Evolutionary conservation across 2,888 invertebrate genomes (phyloP).

Genomic region (Lithosia quadra): DNA sequence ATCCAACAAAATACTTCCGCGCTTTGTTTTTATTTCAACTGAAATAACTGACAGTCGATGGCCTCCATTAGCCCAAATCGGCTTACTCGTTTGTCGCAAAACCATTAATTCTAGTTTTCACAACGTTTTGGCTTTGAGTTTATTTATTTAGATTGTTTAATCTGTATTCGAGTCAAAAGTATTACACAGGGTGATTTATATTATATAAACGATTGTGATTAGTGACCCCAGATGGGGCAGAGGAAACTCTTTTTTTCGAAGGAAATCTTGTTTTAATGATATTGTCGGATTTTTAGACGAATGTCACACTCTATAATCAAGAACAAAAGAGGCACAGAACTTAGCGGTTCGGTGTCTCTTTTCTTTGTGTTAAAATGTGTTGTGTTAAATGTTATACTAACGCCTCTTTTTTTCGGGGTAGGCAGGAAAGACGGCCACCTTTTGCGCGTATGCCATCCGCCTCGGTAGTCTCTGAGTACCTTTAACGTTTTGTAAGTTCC

Average conservation of each 20-base stretch:
- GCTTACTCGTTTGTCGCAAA: conserved; percentile 11
- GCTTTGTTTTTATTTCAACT: conserved; percentile 11
- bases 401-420: too few relatives aligned
- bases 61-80: conserved; percentile 21
- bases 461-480: too few relatives aligned
- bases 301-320: too few relatives aligned
- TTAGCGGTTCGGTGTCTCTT: too few relatives aligned
- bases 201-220: background rate
- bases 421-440: too few relatives aligned
- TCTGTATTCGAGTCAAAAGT: background rate
- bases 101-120: conserved; percentile 17
- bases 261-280: too few relatives aligned
- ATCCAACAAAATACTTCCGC: background rate
- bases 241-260: background rate
- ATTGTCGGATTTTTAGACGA: too few relatives aligned
- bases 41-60: conserved; percentile 12
- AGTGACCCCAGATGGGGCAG: background rate
- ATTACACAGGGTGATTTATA: background rate
- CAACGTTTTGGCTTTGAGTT: conserved; percentile 7
- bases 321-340: too few relatives aligned
- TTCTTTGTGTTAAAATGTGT: too few relatives aligned
- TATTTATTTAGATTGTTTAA: conserved; percentile 2
- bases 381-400: too few relatives aligned
- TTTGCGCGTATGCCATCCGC: too few relatives aligned
- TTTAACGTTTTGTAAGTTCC: too few relatives aligned